phyloP scores from a whole-genome alignment of 2,797 vertebrate species.

The Lepidocolaptes lacrymiger region DNA sequence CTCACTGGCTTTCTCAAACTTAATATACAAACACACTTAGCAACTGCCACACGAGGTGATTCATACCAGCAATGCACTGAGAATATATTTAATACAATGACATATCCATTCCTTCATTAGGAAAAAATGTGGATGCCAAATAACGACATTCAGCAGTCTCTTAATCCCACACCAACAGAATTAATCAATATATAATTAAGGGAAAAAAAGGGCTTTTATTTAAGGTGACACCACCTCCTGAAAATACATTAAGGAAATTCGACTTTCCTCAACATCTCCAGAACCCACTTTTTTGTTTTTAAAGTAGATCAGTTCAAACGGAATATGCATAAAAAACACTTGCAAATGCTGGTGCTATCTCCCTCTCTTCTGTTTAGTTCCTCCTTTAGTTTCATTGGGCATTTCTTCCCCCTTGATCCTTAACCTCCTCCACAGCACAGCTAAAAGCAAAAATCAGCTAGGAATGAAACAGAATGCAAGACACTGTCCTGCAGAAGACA shows the following conservation, averaged over 20 bases:
- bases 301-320: background rate
- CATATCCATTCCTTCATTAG: background rate
- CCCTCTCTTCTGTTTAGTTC: background rate
- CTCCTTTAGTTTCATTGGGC: background rate
- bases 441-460: slow-evolving; percentile 35
- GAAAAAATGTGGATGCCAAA: background rate
- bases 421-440: background rate
- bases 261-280: fast-evolving
- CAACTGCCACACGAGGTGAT: slow-evolving; percentile 21
- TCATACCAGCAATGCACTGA: background rate
- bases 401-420: background rate
- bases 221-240: background rate
- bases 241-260: background rate
- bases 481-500: slow-evolving; percentile 17
- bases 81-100: background rate
- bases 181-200: background rate
- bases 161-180: background rate
- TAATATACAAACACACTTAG: background rate
- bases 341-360: background rate
- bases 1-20: background rate
- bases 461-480: slow-evolving; percentile 4
- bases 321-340: background rate
- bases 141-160: background rate
- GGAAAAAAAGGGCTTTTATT: background rate
- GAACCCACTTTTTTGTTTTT: background rate